These are phyloP conservation scores for Lissocephala sabroskyi DNA, from an alignment of 2,888 invertebrate species.

Conservation along the genomic window DNA sequence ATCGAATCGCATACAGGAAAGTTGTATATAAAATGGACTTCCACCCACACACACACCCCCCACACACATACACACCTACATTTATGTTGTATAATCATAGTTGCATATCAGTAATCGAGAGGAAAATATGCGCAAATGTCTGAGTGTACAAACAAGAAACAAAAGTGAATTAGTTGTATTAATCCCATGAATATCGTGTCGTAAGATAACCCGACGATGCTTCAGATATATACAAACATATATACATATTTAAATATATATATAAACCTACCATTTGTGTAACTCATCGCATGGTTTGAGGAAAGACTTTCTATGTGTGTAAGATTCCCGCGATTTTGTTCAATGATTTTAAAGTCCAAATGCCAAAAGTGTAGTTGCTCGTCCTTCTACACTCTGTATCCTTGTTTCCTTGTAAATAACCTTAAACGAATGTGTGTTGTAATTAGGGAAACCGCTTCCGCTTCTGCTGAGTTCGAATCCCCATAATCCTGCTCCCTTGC, in stretches of 20 bases:
- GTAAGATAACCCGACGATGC: too few species aligned
- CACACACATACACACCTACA: conserved; percentile 10
- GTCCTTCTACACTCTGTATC: conserved; percentile 37
- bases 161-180: conserved; percentile 30
- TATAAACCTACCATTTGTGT: conserved; percentile 5
- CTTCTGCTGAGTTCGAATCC: too few species aligned
- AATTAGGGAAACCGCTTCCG: too few species aligned
- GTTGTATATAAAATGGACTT: conserved; percentile 90
- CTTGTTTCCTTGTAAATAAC: conserved; percentile 48
- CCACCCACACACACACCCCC: conserved; percentile 12
- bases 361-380: conserved; percentile 48
- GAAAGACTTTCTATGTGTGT: conserved; percentile 57
- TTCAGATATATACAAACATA: conserved; percentile 8
- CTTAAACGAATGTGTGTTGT: too few species aligned
- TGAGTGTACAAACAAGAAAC: conserved; percentile 31
- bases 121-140: conserved; percentile 29
- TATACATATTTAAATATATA: conserved; percentile 7
- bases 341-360: conserved; percentile 24
- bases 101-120: conserved; percentile 16
- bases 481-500: too few species aligned
- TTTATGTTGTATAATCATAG: conserved; percentile 11
- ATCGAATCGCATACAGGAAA: conserved; percentile 90
- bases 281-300: conserved; percentile 60
- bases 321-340: conserved; percentile 22
- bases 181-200: conserved; percentile 30